Evolutionary conservation across 92 coral and sea anemone genomes (phyloP).

Genomic region (Bergia puertoricense): DNA sequence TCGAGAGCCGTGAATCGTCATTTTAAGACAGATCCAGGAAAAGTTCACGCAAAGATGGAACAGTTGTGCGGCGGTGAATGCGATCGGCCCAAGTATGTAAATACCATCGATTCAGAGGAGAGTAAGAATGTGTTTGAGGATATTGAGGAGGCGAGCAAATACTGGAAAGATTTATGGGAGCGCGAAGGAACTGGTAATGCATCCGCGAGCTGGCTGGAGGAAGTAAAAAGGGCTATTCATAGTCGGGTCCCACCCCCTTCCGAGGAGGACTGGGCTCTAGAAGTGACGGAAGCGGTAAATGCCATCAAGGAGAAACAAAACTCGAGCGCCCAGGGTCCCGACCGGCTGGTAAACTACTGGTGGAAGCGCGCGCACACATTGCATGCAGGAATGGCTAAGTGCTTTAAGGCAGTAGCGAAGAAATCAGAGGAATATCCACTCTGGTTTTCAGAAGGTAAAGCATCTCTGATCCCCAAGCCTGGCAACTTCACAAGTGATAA

Average conservation of each 20-base stretch:
- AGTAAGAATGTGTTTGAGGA: slow-evolving; percentile 15
- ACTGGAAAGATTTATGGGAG: slow-evolving; percentile 44
- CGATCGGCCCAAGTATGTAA: neutral
- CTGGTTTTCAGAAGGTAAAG: too few relatives aligned
- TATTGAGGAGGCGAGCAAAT: slow-evolving; percentile 46
- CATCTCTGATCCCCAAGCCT: too few relatives aligned
- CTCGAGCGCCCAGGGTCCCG: slow-evolving; percentile 31
- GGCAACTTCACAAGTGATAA: too few relatives aligned
- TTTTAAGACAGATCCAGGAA: slow-evolving; percentile 40
- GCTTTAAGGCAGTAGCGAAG: too few relatives aligned
- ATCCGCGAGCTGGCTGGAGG: slow-evolving; percentile 42
- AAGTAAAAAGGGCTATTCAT: slow-evolving; percentile 29
- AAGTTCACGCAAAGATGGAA: neutral
- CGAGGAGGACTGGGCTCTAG: slow-evolving; percentile 34
- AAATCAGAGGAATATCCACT: too few relatives aligned
- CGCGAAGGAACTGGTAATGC: slow-evolving; percentile 37
- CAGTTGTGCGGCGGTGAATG: neutral
- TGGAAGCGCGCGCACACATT: slow-evolving; percentile 43
- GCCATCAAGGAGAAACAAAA: neutral
- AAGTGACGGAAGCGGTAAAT: slow-evolving; percentile 18
- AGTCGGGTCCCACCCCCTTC: slow-evolving; percentile 45
- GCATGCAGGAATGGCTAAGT: slow-evolving; percentile 37
- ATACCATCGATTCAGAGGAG: neutral
- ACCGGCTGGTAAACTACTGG: slow-evolving; percentile 27
- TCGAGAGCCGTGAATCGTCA: slow-evolving; percentile 39